phyloP scores from a whole-genome alignment of 2,113 vertebrate species.

The Microtus richardsoni region DNA sequence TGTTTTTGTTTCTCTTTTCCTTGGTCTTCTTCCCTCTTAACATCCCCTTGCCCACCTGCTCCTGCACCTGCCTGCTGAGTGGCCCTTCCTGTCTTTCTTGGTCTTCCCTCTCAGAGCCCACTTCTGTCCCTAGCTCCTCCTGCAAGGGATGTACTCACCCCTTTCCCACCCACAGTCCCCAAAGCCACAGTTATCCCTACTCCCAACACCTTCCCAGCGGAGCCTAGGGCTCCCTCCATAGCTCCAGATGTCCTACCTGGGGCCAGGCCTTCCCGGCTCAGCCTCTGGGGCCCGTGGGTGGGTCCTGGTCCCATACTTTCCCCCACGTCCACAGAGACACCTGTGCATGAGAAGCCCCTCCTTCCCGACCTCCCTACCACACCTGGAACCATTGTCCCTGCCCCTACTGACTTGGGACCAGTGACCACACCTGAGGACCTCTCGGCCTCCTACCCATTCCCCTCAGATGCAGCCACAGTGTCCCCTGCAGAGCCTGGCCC shows the following conservation, averaged over 20 bases:
- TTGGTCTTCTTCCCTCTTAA: conserved; percentile 71
- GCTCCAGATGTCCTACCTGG: background rate
- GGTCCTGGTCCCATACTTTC: conserved; percentile 67
- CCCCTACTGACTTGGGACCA: conserved; percentile 69
- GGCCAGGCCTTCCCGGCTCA: conserved; percentile 25
- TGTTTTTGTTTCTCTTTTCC: conserved; percentile 82
- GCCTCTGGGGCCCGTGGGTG: background rate
- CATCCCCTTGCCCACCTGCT: conserved; percentile 50
- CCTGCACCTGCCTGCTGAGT: conserved; percentile 73
- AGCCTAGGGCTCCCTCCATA: conserved; percentile 59
- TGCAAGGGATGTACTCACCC: conserved; percentile 70
- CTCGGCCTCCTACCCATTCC: background rate
- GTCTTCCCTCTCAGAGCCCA: conserved; percentile 80
- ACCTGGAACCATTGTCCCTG: conserved; percentile 55
- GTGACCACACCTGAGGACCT: conserved; percentile 54
- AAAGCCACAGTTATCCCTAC: conserved; percentile 63
- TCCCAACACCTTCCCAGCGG: background rate
- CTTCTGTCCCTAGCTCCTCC: conserved; percentile 83
- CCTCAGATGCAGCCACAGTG: conserved; percentile 52
- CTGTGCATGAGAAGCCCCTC: conserved; percentile 79
- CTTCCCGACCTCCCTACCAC: conserved; percentile 68
- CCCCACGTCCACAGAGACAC: conserved; percentile 62
- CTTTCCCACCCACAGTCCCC: conserved; percentile 46
- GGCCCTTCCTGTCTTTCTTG: conserved; percentile 64
- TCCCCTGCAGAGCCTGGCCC: conserved; percentile 77